Evolutionary conservation across 92 coral and sea anemone genomes (phyloP).

Genomic region (Chrysogorgia sp.): DNA sequence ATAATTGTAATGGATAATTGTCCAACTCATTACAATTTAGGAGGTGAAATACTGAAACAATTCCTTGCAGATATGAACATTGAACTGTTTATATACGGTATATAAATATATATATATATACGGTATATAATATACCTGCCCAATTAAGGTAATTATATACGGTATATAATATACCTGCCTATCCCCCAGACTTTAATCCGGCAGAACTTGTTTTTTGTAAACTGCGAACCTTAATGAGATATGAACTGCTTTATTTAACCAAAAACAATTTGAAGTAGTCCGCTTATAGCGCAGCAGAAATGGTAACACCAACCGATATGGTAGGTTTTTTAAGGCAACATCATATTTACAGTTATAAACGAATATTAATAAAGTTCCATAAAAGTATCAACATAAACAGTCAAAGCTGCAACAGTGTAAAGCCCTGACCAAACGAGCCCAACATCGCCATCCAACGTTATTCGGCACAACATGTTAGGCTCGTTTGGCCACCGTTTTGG

Average conservation of each 20-base stretch:
- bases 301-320: conserved; percentile 7
- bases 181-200: no score
- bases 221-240: conserved; percentile 53
- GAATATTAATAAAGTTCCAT: not conserved
- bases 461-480: no score
- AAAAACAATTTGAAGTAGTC: conserved; percentile 15
- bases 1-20: conserved; percentile 55
- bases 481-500: no score
- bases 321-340: no score
- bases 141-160: no score
- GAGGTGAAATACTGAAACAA: conserved; percentile 48
- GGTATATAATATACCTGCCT: conserved; percentile 55
- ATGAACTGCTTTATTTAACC: no score
- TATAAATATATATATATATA: no score
- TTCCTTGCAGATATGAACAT: conserved; percentile 45
- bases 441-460: no score
- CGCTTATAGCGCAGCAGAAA: conserved; percentile 14
- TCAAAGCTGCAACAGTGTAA: no score
- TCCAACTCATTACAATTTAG: conserved; percentile 57
- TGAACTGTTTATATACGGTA: conserved; percentile 58
- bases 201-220: conserved; percentile 54
- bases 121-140: no score
- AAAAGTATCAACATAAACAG: not conserved
- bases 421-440: no score
- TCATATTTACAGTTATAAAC: not conserved